Evolutionary conservation across 2,797 vertebrate genomes (phyloP).

Genomic region (Gobionotothen gibberifrons): DNA sequence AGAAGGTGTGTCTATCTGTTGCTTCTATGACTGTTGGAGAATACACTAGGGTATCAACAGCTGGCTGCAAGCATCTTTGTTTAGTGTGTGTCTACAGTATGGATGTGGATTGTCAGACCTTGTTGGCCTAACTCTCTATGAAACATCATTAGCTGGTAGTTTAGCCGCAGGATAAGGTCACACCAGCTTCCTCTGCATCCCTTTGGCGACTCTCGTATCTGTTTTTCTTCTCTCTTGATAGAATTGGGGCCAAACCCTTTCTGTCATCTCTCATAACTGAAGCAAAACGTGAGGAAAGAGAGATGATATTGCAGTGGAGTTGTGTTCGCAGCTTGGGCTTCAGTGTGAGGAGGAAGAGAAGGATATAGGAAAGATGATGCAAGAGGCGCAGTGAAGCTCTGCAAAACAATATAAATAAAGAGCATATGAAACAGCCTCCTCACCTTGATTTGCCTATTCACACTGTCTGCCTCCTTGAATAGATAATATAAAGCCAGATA

Average conservation of each 20-base stretch:
- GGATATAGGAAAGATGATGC: conserved; percentile 18
- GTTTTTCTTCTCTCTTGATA: conserved; percentile 38
- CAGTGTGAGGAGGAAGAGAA: conserved; percentile 26
- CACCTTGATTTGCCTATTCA: conserved; percentile 52
- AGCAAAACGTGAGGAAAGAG: conserved; percentile 54
- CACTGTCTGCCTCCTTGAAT: conserved; percentile 44
- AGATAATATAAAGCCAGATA: conserved; percentile 53
- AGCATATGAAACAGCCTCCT: conserved; percentile 45
- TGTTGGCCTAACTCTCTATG: conserved; percentile 59
- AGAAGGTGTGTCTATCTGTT: conserved; percentile 22
- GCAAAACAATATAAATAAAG: conserved; percentile 54
- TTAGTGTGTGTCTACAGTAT: conserved; percentile 39
- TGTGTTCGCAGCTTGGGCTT: conserved; percentile 61
- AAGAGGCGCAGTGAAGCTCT: conserved; percentile 33
- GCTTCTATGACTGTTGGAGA: conserved; percentile 27
- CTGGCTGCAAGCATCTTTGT: conserved; percentile 26
- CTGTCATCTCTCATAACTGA: conserved; percentile 75
- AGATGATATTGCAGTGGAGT: conserved; percentile 43
- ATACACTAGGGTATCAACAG: conserved; percentile 26
- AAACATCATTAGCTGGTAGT: conserved; percentile 67
- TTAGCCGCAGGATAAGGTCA: conserved; percentile 76
- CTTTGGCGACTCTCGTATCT: conserved; percentile 30
- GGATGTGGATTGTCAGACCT: conserved; percentile 56
- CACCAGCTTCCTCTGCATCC: conserved; percentile 38
- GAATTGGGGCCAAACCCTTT: conserved; percentile 56